Conservation (phyloP, 2,113 vertebrate genomes). For the Chauna torquata region DNA sequence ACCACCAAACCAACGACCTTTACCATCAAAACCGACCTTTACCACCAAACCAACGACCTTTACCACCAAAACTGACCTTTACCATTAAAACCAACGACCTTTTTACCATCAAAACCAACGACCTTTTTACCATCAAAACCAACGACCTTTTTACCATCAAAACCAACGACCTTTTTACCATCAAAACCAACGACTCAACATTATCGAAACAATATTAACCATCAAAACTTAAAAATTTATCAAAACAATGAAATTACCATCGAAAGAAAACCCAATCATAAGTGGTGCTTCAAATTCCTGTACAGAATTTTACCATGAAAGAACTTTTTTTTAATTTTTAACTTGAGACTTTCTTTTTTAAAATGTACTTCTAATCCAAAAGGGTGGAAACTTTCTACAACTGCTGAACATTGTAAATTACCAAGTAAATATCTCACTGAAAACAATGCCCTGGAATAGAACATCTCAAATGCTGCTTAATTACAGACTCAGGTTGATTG, state of each 20-base stretch:
- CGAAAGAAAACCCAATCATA: constrained; percentile 68
- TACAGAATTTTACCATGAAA: constrained; percentile 89
- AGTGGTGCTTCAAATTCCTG: constrained; percentile 92
- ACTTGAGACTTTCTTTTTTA: constrained; percentile 78
- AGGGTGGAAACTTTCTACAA: constrained; percentile 81
- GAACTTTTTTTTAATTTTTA: constrained; percentile 86
- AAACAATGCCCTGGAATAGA: constrained; percentile 89
- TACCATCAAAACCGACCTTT: too few relatives aligned
- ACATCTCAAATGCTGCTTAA: constrained; percentile 97
- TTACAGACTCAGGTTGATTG: constrained; percentile 95
- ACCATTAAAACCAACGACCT: background rate
- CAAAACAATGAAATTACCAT: background rate
- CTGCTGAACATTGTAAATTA: constrained; percentile 83
- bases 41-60: background rate
- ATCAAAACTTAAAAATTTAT: background rate
- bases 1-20: background rate
- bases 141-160: background rate
- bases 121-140: background rate
- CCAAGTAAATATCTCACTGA: constrained; percentile 81
- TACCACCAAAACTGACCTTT: background rate
- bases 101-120: too few relatives aligned
- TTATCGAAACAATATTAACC: too few relatives aligned
- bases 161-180: background rate
- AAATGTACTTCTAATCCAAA: constrained; percentile 77
- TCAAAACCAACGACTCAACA: background rate